Evolutionary conservation across 2,888 invertebrate genomes (phyloP), one percentile per base, ranked within the genome.

Genomic region (Hypsopygia costalis): DNA sequence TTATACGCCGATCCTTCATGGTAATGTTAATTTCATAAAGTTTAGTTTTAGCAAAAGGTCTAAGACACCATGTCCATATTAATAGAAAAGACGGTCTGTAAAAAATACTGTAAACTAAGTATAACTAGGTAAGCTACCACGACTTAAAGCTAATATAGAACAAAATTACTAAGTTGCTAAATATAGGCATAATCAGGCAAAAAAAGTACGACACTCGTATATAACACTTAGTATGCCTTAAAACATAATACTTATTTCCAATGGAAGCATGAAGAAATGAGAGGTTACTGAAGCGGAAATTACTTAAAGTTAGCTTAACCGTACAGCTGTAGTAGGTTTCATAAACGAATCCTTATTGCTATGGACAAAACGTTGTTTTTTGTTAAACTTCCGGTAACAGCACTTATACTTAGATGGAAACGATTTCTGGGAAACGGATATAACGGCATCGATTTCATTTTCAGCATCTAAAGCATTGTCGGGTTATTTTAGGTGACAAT

Each of bases 371-470:
- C 3, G 31, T 31, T 8, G 12, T 11, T 1, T 31, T 31, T 31
- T 11, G 10, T 11, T 11, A 6, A 31, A 31, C 12, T 11, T 6
- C 1, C 3, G 11, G 4, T 16, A 4, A 4, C 3, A 11, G 11
- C 31, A 11, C 12, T 31, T 11, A 3, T 31, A 31, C 31, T 3
- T 31, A 31, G 31, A 31, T 1, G 31, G 11, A 41, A 31, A 38
- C 34, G 35, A 28, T 36, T 43, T 29, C 36, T 22, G 20, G 16
- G 16, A 38, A 38, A 41, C 32, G 37, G 44, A 36, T 45, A 41
- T 41, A 45, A 41, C 36, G 35, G 33, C 38, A 41, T 12, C 41
- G 35, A 45, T 41, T 45, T 36, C 38, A 37, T 45, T 44, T 45
- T 45, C 41, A 36, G 41, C 35, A 41, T 33, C 35, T 21, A 38